These are phyloP conservation scores for Calliscelio sp. DNA, from an alignment of 2,888 invertebrate genomes.

Conservation along the genomic window DNA sequence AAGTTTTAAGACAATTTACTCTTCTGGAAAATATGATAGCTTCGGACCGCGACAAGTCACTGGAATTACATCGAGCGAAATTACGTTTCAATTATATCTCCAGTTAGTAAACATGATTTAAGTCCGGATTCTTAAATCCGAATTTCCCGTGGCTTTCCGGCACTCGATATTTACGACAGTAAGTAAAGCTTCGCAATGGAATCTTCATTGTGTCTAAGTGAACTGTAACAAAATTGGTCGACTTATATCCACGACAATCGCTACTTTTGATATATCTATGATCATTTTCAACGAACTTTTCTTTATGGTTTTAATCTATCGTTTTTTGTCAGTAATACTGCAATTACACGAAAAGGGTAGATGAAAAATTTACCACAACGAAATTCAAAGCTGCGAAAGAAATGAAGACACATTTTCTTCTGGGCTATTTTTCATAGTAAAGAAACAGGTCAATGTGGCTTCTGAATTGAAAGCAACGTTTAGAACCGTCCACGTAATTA, in stretches of 20 bases:
- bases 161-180: conserved; percentile 63
- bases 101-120: conserved; percentile 60
- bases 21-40: neutral
- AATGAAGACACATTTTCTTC: conserved; percentile 52
- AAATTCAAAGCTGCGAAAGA: conserved; percentile 44
- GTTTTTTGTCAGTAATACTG: conserved; percentile 13
- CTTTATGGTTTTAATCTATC: conserved; percentile 24
- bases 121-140: conserved; percentile 53
- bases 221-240: conserved; percentile 61
- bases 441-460: conserved; percentile 53
- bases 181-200: conserved; percentile 58
- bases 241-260: conserved; percentile 58
- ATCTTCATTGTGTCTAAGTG: conserved; percentile 66
- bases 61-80: neutral
- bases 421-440: conserved; percentile 62
- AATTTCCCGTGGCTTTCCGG: conserved; percentile 61
- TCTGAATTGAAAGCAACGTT: conserved; percentile 64
- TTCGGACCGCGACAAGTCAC: neutral
- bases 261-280: conserved; percentile 59
- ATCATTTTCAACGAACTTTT: conserved; percentile 34
- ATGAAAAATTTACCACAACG: conserved; percentile 30
- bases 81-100: conserved; percentile 17
- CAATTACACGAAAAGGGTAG: conserved; percentile 28
- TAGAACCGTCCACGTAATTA: conserved; percentile 74
- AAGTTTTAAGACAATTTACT: no score